Conservation (phyloP, 2,888 invertebrate genomes). For the Stenichneumon culpator region DNA sequence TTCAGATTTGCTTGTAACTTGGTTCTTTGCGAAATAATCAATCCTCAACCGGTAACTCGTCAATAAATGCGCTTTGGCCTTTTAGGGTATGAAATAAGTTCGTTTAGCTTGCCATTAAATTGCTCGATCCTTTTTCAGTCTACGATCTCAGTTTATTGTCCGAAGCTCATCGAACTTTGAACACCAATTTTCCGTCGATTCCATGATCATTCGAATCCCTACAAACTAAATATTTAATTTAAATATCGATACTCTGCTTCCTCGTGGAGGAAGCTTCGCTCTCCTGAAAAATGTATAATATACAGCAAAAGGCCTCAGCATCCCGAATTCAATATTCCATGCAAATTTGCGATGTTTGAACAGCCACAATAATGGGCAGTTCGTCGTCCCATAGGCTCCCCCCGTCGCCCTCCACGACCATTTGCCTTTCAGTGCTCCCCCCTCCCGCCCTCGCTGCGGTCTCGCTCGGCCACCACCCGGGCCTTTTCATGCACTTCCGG, state of each 20-base stretch:
- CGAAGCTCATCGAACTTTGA: neutral
- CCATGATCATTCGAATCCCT: neutral
- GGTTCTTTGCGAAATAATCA: constrained; percentile 2
- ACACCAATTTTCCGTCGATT: neutral
- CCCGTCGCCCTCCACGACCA: neutral
- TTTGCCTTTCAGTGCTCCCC: constrained; percentile 16
- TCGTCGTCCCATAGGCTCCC: neutral
- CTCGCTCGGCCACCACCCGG: constrained; percentile 28
- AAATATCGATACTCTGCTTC: neutral
- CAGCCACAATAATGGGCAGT: constrained; percentile 30
- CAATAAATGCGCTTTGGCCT: neutral
- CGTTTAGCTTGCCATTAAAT: neutral
- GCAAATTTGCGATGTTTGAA: constrained; percentile 23
- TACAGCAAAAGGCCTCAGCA: neutral
- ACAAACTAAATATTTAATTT: no score
- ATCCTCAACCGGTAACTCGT: constrained; percentile 18
- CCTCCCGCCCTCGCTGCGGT: constrained; percentile 10
- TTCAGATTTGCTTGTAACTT: constrained; percentile 21
- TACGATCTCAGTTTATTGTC: neutral
- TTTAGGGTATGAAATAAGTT: constrained; percentile 5
- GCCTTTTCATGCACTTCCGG: constrained; percentile 52
- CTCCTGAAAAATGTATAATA: neutral
- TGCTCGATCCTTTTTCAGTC: neutral
- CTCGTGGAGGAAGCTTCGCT: neutral
- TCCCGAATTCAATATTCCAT: constrained; percentile 15